Base-by-base conservation (phyloP, 2,113 vertebrate species). In the Pomatostomus ruficeps region DNA sequence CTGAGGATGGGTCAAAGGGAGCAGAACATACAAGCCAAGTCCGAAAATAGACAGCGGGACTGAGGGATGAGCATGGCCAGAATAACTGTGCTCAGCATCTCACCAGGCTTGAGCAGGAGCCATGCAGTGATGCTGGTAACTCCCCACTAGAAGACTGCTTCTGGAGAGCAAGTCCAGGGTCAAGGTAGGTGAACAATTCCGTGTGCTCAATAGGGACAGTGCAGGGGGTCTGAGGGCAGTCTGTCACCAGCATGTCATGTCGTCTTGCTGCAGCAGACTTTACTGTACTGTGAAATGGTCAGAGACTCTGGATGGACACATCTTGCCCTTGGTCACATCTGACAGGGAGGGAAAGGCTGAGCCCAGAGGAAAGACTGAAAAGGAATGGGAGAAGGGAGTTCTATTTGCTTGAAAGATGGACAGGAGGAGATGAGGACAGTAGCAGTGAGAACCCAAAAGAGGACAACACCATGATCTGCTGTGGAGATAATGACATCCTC, bases 161-260 rank as follows among this genome's bases (percentile, higher is more conserved):
- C 67, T 55, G 72, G 65, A 80, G 35, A 84, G 52, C 38, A 89
- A 61, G 12, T 17, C 45, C 20, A 11, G 35, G 24, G 28, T 25
- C 5, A 40, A 38, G 48, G 43, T 7, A 33, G 25, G 23, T 0
- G 2, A 71, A n/a, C 9, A 24, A 65, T 29, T 20, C 49, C 35
- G 46, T 0, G 1, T 31, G 19, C 22, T 90, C 10, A 3, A 2
- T 1, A 2, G 36, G 46, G 23, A 11, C 40, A 38, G 43, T 0
- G 0, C 18, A 35, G 43, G 10, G 24, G 25, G 10, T 28, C 40
- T 45, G 67, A 85, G 38, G 21, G 11, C 46, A 71, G 9, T 18
- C 29, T 36, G 33, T 31, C 62, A 75, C 62, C 67, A 36, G 29
- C 46, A 45, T 1, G 2, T 14, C 5, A 0, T 8, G 18, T 1